Conservation (phyloP, 2,113 vertebrate species). For the Setophaga coronata region DNA sequence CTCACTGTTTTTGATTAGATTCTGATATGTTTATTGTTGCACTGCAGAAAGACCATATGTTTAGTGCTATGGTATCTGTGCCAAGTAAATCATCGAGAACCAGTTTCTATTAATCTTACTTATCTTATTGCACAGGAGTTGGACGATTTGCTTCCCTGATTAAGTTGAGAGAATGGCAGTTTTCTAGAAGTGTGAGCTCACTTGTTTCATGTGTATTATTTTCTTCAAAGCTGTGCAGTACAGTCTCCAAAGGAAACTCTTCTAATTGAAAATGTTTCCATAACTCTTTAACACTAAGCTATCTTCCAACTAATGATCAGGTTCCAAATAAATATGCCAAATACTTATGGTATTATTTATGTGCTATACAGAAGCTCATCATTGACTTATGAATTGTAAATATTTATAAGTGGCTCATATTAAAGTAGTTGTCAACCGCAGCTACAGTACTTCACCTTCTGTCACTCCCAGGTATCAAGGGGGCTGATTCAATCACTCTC, state of each 20-base stretch:
- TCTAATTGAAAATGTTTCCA: constrained; percentile 38
- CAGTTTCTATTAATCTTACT: neutral
- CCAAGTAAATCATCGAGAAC: neutral
- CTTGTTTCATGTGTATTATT: neutral
- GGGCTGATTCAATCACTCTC: constrained; percentile 73
- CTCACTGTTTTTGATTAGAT: neutral
- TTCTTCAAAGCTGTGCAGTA: neutral
- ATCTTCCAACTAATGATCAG: constrained; percentile 27
- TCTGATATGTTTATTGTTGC: neutral
- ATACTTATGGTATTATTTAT: constrained; percentile 59
- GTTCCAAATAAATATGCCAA: constrained; percentile 59
- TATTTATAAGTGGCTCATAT: constrained; percentile 79
- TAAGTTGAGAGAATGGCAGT: neutral
- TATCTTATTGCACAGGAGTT: neutral
- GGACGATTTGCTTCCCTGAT: neutral
- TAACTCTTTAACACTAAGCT: constrained; percentile 32
- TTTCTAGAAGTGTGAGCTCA: constrained; percentile 15
- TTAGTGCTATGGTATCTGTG: neutral
- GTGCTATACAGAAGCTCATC: constrained; percentile 55
- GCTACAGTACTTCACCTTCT: constrained; percentile 72
- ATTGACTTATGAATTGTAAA: constrained; percentile 75
- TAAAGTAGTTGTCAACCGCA: constrained; percentile 75
- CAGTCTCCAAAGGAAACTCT: neutral
- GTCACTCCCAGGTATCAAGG: constrained; percentile 73
- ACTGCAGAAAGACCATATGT: neutral